A percentile compares a stretch with the other conserved stretches of the same genome.
Evolutionary conservation across 1,140 invertebrate species (phyloP).

Genomic region (Medauroidea extradentata): DNA sequence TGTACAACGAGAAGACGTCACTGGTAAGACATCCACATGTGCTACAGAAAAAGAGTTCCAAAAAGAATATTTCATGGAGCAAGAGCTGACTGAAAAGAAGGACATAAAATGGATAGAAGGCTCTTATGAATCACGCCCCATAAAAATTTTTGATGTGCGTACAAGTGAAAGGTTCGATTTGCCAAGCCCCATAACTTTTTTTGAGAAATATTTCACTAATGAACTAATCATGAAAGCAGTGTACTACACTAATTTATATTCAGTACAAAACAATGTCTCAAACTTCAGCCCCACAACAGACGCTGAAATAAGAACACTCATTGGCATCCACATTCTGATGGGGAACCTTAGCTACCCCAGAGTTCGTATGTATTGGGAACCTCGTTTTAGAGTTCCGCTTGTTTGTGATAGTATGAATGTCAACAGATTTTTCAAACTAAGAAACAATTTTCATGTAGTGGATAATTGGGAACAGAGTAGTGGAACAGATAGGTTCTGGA

Average conservation of each 20-base stretch:
- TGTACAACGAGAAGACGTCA: too few relatives aligned
- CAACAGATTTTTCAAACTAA: slow-evolving; percentile 15
- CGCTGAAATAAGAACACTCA: slow-evolving; percentile 12
- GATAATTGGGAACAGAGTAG: slow-evolving; percentile 4
- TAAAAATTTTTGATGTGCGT: background rate
- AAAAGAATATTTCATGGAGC: background rate
- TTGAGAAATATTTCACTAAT: background rate
- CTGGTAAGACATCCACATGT: too few relatives aligned
- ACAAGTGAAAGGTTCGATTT: too few relatives aligned
- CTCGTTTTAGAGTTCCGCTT: background rate
- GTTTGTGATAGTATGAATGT: background rate
- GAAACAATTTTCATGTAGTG: slow-evolving; percentile 17
- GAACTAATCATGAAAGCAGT: background rate
- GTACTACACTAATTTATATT: background rate
- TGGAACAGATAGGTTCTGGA: slow-evolving; percentile 15
- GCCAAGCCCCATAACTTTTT: too few relatives aligned
- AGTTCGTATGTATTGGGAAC: slow-evolving; percentile 17
- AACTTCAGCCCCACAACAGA: background rate
- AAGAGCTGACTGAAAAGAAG: background rate
- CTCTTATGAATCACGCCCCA: background rate
- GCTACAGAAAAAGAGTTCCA: too few relatives aligned
- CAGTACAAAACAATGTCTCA: background rate
- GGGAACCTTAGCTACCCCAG: slow-evolving; percentile 15
- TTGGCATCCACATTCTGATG: slow-evolving; percentile 19
- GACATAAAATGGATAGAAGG: background rate